Evolutionary conservation across 2,797 vertebrate genomes (phyloP), one percentile per base, ranked within the genome.

Genomic region (Oryzias dopingdopingensis): DNA sequence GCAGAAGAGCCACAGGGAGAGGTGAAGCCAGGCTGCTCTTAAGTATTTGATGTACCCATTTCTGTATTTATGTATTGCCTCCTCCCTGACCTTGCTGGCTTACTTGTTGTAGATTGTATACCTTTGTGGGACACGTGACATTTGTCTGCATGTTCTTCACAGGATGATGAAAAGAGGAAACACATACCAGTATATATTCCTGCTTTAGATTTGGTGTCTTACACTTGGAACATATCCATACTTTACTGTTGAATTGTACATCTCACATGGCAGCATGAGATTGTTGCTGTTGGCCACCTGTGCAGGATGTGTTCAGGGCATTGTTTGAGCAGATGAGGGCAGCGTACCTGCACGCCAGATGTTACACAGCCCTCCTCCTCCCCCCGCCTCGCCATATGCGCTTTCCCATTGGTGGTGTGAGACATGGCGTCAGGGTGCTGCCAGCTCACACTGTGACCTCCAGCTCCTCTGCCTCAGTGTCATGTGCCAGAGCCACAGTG

Each of bases 11-110:
- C 81, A 82, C 77, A 74, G 67, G 68, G 74, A 74, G 49, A 88
- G 80, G 65, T n/a, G 65, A 76, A 78, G 55, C 69, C 20, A 26
- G 67, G 69, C 71, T 76, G 56, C 65, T 63, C 67, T 85, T 80
- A 87, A 78, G 90, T 88, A 90, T 92, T 90, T 82, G 10, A 90
- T 91, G 74, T 86, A 80, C 87, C 83, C 80, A 66, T 91, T 89
- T 86, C 80, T 84, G 72, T 88, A 85, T 90, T 87, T 90, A 88
- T 91, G 86, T 83, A 83, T 88, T 76, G 79, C 69, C 72, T 66
- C 59, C 64, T 77, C 61, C 60, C 55, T 32, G 2, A 10, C 20
- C 78, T 86, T 40, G 69, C 70, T 45, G 68, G 69, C 67, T 60
- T 81, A 68, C 74, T 68, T 62, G 62, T 80, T 81, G 74, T 16